A percentile compares a stretch with the other conserved stretches of the same genome.
phyloP scores from a whole-genome alignment of 2,888 invertebrate species.

The Galerucella nymphaeae region DNA sequence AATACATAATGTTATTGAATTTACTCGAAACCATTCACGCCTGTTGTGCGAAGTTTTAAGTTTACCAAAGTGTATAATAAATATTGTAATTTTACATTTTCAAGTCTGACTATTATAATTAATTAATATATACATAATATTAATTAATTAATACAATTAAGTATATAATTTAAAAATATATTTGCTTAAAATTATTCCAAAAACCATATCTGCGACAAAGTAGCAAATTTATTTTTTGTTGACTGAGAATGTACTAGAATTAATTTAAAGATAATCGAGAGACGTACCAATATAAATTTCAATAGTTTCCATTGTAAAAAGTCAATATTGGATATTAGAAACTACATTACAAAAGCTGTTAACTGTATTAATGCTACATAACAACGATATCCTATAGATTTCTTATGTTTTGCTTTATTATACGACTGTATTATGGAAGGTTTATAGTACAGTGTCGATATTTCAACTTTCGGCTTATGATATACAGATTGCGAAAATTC shows the following conservation, averaged over 20 bases:
- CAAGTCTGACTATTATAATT: constrained; percentile 18
- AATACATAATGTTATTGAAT: background rate
- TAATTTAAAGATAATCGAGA: background rate
- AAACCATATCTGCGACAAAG: background rate
- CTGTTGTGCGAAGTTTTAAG: background rate
- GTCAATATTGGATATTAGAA: too few relatives aligned
- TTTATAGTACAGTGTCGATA: too few relatives aligned
- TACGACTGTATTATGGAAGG: too few relatives aligned
- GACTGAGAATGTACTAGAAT: background rate
- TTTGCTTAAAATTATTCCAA: constrained; percentile 2
- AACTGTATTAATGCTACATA: too few relatives aligned
- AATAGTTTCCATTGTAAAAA: too few relatives aligned
- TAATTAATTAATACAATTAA: constrained; percentile 14
- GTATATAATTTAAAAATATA: background rate
- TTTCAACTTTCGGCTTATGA: too few relatives aligned
- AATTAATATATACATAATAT: constrained; percentile 5
- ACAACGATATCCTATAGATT: too few relatives aligned
- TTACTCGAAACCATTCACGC: background rate
- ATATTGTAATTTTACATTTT: constrained; percentile 15
- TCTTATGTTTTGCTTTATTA: too few relatives aligned
- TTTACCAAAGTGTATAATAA: constrained; percentile 26
- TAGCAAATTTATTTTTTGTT: background rate
- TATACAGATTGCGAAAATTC: too few relatives aligned
- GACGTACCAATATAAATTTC: background rate
- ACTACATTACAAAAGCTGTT: too few relatives aligned